Percentiles rank a stretch among this genome's conserved stretches.
These are phyloP conservation scores for Callinectes sapidus DNA, from an alignment of 2,888 invertebrate species.

Conservation along the genomic window DNA sequence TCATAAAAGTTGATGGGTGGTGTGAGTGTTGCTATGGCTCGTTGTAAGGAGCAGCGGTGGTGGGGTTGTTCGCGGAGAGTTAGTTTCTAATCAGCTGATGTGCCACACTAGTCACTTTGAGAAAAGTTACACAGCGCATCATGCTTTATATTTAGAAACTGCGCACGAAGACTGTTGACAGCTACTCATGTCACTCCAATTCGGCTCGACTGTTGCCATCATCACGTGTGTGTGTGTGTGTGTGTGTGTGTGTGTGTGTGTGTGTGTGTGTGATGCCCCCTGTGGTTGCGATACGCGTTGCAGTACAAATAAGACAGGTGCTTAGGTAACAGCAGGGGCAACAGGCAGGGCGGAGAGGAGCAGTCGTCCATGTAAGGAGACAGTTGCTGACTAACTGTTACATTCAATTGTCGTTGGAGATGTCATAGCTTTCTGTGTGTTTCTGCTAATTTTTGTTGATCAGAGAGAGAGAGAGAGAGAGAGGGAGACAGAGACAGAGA, in stretches of 20 bases:
- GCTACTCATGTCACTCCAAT: background rate
- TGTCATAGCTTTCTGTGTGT: background rate
- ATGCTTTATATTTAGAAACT: constrained; percentile 8
- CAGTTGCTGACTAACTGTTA: background rate
- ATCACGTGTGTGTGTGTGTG: constrained; percentile 37
- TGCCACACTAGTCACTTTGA: background rate
- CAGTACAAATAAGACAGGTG: background rate
- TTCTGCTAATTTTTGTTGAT: background rate
- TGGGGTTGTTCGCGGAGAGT: background rate
- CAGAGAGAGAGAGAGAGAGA: constrained; percentile 2
- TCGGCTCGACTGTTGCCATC: background rate
- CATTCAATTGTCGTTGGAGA: background rate
- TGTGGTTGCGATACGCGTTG: background rate
- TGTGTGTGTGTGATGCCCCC: background rate
- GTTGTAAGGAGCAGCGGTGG: background rate
- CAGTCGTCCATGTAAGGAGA: background rate
- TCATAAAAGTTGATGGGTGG: background rate
- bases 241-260: constrained; percentile 30
- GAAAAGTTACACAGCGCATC: background rate
- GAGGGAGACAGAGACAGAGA: constrained; percentile 15
- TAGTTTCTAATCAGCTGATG: background rate
- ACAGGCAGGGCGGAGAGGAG: background rate
- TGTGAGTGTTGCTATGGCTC: background rate
- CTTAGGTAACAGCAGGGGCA: background rate
- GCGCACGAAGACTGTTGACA: background rate